Evolutionary conservation across 2,113 vertebrate species (phyloP), one percentile per base, ranked within the genome.

Genomic region (Scytalopus superciliaris): DNA sequence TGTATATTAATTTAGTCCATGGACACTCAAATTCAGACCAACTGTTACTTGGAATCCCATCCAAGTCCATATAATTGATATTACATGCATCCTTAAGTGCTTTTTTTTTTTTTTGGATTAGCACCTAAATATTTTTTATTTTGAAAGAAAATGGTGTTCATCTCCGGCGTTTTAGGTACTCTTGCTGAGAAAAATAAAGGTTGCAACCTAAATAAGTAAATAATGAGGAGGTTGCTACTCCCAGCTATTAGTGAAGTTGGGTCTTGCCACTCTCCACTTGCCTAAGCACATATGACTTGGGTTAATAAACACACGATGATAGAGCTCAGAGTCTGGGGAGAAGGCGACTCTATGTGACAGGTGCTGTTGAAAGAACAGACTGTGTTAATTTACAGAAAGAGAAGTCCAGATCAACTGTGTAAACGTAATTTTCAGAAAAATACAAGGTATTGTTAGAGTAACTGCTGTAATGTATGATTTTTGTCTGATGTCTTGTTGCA

Each of bases 41-140:
- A 28, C 28, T 44, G 13, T 63, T 84, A 27, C 7, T 30, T 62
- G 9, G 47, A 62, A 53, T 72, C 23, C 27, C 16, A n/a, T 1
- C 75, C 44, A 72, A 82, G 35, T 44, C 0, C 1, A 24, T 47
- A 30, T 18, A 59, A 68, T 47, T 67, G 30, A 78, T 53, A 52
- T 35, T 80, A 31, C 16, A 19, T 28, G 62, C 30, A n/a, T 49
- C 42, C 21, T 68, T 79, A 91, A 87, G 49, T 76, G 70, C 17
- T 69, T 79, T 68, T n/a, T n/a, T n/a, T n/a, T n/a, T n/a, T n/a
- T n/a, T 85, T 84, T 90, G 60, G 47, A 87, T 76, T 85, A 73
- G 13, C 28, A 39, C 44, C 70, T 73, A 87, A 82, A 79, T 66
- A 49, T 8, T 40, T 53, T 23, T 25, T 47, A 10, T 75, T 81